Conservation (phyloP, 2,888 invertebrate species). For the Ditylenchus weischeri region DNA sequence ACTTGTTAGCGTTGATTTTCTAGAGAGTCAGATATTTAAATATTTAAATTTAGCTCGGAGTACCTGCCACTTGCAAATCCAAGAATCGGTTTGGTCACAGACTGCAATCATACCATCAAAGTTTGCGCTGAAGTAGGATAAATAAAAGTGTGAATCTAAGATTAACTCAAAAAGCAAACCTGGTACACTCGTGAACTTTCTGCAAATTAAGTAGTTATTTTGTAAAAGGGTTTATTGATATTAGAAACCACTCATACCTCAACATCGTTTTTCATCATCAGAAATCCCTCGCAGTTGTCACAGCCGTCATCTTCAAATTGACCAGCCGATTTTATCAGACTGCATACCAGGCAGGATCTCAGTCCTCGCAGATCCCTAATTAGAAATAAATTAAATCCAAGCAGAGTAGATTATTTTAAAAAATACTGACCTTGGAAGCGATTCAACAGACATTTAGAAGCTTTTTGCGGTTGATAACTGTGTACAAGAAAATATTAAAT, state of each 20-base stretch:
- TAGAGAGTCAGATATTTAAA: slow-evolving; percentile 25
- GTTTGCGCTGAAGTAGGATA: slow-evolving; percentile 42
- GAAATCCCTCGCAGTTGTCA: slow-evolving; percentile 92
- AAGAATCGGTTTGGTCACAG: slow-evolving; percentile 95
- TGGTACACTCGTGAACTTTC: slow-evolving; percentile 83
- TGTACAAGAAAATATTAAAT: not conserved
- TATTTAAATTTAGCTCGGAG: slow-evolving; percentile 4
- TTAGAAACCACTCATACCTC: slow-evolving; percentile 63
- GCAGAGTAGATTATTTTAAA: too few relatives aligned
- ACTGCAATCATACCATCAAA: slow-evolving; percentile 79
- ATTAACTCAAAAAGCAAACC: slow-evolving; percentile 33
- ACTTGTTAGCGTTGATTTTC: slow-evolving; percentile 47
- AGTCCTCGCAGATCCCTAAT: slow-evolving; percentile 74
- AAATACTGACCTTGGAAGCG: slow-evolving; percentile 67
- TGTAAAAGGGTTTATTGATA: too few relatives aligned
- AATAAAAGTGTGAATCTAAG: not conserved
- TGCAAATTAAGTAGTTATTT: too few relatives aligned
- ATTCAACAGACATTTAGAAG: slow-evolving; percentile 24
- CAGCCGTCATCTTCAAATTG: slow-evolving; percentile 97
- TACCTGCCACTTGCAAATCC: slow-evolving; percentile 97
- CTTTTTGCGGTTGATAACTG: not conserved
- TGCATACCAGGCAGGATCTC: slow-evolving; percentile 82
- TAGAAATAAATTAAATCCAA: too few relatives aligned
- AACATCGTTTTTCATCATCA: slow-evolving; percentile 89
- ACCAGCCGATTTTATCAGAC: slow-evolving; percentile 76